phyloP scores from a whole-genome alignment of 2,113 vertebrate genomes.

The Bettongia penicillata region DNA sequence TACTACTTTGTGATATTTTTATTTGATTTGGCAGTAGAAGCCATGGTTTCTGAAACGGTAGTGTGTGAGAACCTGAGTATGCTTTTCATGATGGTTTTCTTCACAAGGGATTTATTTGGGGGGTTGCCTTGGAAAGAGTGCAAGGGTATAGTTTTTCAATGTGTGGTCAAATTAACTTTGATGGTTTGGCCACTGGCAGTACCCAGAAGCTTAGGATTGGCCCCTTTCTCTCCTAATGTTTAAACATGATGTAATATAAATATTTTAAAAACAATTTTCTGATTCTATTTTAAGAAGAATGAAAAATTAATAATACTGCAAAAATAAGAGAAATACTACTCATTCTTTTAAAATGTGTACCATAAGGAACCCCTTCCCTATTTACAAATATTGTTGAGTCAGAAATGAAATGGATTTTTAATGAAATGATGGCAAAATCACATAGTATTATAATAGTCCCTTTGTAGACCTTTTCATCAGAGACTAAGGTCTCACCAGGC shows the following conservation, averaged over 20 bases:
- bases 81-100: slow-evolving; percentile 37
- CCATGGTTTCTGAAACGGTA: slow-evolving; percentile 31
- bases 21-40: slow-evolving; percentile 35
- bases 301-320: slow-evolving; percentile 81
- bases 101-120: slow-evolving; percentile 24
- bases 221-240: slow-evolving; percentile 69
- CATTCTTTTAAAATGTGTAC: slow-evolving; percentile 80
- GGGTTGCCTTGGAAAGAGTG: not conserved
- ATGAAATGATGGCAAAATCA: slow-evolving; percentile 82
- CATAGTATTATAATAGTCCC: slow-evolving; percentile 78
- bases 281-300: slow-evolving; percentile 81
- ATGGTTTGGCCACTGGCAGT: not conserved
- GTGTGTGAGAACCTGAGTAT: slow-evolving; percentile 18
- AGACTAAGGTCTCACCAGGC: slow-evolving; percentile 74
- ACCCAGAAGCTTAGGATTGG: slow-evolving; percentile 42
- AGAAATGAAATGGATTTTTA: slow-evolving; percentile 80
- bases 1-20: slow-evolving; percentile 11
- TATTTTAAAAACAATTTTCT: slow-evolving; percentile 78
- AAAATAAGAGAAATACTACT: slow-evolving; percentile 77
- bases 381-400: slow-evolving; percentile 77
- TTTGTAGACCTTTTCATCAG: slow-evolving; percentile 78
- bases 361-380: slow-evolving; percentile 76
- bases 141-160: slow-evolving; percentile 10
- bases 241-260: slow-evolving; percentile 82
- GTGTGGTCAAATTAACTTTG: slow-evolving; percentile 23